Evolutionary conservation across 2,888 invertebrate species (phyloP).

Genomic region (Philhelius pedissequus): DNA sequence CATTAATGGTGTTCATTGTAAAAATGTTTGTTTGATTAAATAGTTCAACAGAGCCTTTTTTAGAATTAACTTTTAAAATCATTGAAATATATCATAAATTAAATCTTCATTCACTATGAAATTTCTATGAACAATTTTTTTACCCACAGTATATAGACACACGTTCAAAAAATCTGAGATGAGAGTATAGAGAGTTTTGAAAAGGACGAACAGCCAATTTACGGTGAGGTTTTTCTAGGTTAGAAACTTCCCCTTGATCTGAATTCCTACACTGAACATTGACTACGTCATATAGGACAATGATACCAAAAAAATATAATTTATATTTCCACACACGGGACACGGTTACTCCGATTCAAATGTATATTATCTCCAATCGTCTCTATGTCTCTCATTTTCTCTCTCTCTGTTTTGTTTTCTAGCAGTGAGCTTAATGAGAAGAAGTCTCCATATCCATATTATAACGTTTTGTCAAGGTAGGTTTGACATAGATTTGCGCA

Average conservation of each 20-base stretch:
- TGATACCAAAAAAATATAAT: constrained; percentile 43
- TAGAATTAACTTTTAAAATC: too few species aligned
- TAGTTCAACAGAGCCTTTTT: too few species aligned
- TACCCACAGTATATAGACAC: constrained; percentile 35
- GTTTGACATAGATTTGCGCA: constrained; percentile 46
- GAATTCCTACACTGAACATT: constrained; percentile 39
- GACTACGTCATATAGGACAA: constrained; percentile 67
- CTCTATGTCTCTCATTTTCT: not conserved
- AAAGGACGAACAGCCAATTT: constrained; percentile 45
- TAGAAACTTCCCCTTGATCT: constrained; percentile 68
- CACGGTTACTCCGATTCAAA: not conserved
- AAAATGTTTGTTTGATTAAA: too few species aligned
- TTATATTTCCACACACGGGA: constrained; percentile 1
- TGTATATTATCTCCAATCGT: not conserved
- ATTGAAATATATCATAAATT: too few species aligned
- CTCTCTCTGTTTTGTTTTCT: not conserved
- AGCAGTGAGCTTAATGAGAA: not conserved
- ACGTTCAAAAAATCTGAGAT: constrained; percentile 29
- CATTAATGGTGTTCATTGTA: too few species aligned
- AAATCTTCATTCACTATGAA: too few species aligned
- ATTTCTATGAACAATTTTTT: not conserved
- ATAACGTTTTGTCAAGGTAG: constrained; percentile 37
- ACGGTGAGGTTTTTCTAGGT: constrained; percentile 69
- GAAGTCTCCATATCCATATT: not conserved
- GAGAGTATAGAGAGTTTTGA: constrained; percentile 24